Conservation (phyloP, 2,113 vertebrate species). For the Peromyscus californicus region DNA sequence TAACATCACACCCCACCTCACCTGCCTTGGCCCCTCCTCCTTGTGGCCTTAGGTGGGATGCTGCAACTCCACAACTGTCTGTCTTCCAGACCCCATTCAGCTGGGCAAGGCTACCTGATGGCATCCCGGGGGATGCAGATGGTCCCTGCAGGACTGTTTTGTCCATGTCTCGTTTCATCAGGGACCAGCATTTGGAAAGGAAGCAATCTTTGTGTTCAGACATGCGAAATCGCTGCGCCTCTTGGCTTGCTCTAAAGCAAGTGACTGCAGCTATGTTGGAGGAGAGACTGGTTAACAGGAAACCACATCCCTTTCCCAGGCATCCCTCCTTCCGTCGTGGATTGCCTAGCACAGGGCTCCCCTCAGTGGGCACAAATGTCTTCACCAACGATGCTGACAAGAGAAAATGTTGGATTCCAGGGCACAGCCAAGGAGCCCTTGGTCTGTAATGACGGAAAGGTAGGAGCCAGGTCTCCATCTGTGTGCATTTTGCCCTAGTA, state of each 20-base stretch:
- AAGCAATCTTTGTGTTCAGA: neutral
- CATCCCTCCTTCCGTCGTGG: fast-evolving
- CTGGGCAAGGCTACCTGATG: neutral
- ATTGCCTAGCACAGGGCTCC: neutral
- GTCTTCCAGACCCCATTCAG: too few relatives aligned
- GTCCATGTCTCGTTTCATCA: neutral
- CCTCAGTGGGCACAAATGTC: fast-evolving
- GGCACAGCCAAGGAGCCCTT: fast-evolving
- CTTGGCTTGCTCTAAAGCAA: neutral
- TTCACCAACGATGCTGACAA: neutral
- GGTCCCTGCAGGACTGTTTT: neutral
- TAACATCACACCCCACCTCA: neutral
- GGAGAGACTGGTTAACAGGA: neutral
- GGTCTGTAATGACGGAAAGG: fast-evolving
- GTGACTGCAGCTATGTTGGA: neutral
- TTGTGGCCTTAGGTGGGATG: too few relatives aligned
- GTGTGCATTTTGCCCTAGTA: neutral
- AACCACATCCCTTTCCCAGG: neutral
- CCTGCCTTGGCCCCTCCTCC: neutral
- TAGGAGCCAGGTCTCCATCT: fast-evolving
- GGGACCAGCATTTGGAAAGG: neutral
- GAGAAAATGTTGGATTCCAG: neutral
- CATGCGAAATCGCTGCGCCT: fast-evolving
- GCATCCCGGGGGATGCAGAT: neutral
- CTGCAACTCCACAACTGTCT: neutral